These are phyloP conservation scores for Myoxocephalus aenaeus DNA, from an alignment of 2,797 vertebrate species.

Conservation along the genomic window DNA sequence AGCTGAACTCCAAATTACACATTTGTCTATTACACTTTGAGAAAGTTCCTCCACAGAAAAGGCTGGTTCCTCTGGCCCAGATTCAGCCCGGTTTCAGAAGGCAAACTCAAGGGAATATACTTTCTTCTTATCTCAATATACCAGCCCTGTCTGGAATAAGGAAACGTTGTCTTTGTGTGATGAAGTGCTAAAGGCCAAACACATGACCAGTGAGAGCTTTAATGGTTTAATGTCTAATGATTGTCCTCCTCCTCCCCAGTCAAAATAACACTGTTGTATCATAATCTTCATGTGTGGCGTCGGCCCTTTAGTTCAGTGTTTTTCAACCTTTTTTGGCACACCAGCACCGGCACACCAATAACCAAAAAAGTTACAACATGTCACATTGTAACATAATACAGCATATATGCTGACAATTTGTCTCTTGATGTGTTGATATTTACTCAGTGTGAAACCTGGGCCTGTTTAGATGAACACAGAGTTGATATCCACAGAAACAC, in stretches of 20 bases:
- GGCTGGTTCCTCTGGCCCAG: slow-evolving; percentile 52
- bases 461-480: too few species aligned
- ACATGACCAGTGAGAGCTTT: slow-evolving; percentile 2
- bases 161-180: slow-evolving; percentile 13
- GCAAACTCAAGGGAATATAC: slow-evolving; percentile 5
- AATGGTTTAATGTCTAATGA: not conserved
- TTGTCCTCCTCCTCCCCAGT: not conserved
- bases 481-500: too few species aligned
- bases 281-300: too few species aligned
- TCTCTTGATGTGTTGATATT: too few species aligned
- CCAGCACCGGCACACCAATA: too few species aligned
- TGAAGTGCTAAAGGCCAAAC: not conserved
- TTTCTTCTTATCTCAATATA: slow-evolving; percentile 34
- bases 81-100: slow-evolving; percentile 40
- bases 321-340: too few species aligned
- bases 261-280: too few species aligned
- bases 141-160: slow-evolving; percentile 20
- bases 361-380: too few species aligned
- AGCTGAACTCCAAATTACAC: slow-evolving; percentile 41
- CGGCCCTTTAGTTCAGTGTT: too few species aligned
- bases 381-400: too few species aligned
- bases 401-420: too few species aligned
- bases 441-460: too few species aligned
- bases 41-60: slow-evolving; percentile 30
- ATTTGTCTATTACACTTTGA: slow-evolving; percentile 24